A percentile compares a stretch with the other conserved stretches of the same genome.
Conservation (phyloP, 2,888 invertebrate genomes). For the Amblyjoppa fuscipennis region DNA sequence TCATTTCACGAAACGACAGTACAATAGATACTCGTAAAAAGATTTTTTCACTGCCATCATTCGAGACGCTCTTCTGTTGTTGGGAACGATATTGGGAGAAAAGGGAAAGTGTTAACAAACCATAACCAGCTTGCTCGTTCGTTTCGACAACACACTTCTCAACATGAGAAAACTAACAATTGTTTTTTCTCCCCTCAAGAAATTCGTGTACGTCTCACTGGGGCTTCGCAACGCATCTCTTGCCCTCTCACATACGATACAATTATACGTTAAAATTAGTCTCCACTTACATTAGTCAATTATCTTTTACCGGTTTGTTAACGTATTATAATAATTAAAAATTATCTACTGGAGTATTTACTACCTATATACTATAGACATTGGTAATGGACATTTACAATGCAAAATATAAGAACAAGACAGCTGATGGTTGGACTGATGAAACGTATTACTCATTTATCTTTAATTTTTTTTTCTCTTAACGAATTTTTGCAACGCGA, state of each 20-base stretch:
- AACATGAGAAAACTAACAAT: slow-evolving; percentile 82
- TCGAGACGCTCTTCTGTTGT: slow-evolving; percentile 1
- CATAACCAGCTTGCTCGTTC: slow-evolving; percentile 44
- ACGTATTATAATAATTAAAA: slow-evolving; percentile 56
- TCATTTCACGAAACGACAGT: slow-evolving; percentile 16
- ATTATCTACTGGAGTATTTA: slow-evolving; percentile 71
- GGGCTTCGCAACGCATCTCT: slow-evolving; percentile 20
- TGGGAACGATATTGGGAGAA: slow-evolving; percentile 12
- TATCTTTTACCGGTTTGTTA: slow-evolving; percentile 51
- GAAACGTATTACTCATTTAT: slow-evolving; percentile 26
- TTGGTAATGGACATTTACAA: slow-evolving; percentile 68
- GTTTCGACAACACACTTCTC: slow-evolving; percentile 75
- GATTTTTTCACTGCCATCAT: slow-evolving; percentile 30
- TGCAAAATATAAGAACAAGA: slow-evolving; percentile 61
- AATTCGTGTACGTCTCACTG: slow-evolving; percentile 52
- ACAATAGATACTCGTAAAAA: slow-evolving; percentile 37
- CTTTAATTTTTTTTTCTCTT: background rate
- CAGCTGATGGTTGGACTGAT: slow-evolving; percentile 54
- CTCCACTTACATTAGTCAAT: slow-evolving; percentile 58
- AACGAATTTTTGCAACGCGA: slow-evolving; percentile 12
- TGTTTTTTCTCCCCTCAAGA: slow-evolving; percentile 58
- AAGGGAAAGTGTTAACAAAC: slow-evolving; percentile 26
- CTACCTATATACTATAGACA: slow-evolving; percentile 61
- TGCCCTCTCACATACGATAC: slow-evolving; percentile 30
- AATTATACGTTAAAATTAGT: slow-evolving; percentile 66